Base-by-base conservation (phyloP, 2,888 invertebrate species). In the Lithophane ornitopus region DNA sequence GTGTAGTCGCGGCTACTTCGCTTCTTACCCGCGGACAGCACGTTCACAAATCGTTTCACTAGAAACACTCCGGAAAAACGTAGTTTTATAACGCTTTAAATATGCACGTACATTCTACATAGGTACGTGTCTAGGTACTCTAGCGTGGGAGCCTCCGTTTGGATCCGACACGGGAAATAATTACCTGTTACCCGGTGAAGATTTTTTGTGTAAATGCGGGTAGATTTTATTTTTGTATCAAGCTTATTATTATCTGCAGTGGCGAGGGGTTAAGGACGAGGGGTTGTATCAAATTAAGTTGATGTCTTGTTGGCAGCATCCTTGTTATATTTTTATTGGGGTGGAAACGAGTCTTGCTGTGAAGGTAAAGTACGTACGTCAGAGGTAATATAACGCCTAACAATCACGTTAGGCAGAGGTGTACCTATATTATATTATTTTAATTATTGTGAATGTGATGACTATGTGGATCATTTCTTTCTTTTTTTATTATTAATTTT, bases 141-240 rank as follows among this genome's bases (percentile, higher is more conserved):
- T 54, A 26, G 52, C 75, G 86, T 86, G 86, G 86, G 86, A 86
- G 70, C 14, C 49, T 58, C 72, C 75, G 73, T 66, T 67, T 86
- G 86, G 14, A 28, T 22, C 54, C 58, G 86, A 88, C 87, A 65
- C 41, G 63, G 46, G 39, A 49, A 70, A 70, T 76, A 87, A 86
- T 86, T 87, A 80, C 84, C 41, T 74, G 46, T 67, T 66, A 66
- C 67, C 58, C 26, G 70, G 26, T 41, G 66, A 71, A 76, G 85
- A 76, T 76, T 86, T 86, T 84, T 78, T 83, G 76, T 71, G 71
- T 56, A 78, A 74, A 76, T 70, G 54, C 34, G 56, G 68, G 69
- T 74, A 74, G 77, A 66, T 82, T 78, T 78, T 59, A 71, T 84
- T 79, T 84, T 74, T 74, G 39, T 68, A 85, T 68, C 70, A 68